These are phyloP conservation scores for Eucriotettix oculatus DNA, from an alignment of 2,888 invertebrate species.

Conservation along the genomic window DNA sequence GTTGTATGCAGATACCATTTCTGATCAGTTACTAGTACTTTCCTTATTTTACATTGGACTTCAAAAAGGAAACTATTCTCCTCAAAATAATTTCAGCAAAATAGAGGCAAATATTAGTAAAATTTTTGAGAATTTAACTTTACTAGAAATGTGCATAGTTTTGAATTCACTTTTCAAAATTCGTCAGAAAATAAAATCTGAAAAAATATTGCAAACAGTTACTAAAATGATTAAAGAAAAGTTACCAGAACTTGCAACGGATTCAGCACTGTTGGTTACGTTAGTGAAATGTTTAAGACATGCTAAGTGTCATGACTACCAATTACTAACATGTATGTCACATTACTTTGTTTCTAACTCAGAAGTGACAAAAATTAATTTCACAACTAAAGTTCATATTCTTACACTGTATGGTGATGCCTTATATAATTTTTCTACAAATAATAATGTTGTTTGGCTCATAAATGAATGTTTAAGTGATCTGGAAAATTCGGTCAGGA, in stretches of 20 bases:
- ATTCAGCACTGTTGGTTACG: conserved; percentile 24
- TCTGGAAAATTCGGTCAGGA: too few species aligned
- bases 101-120: too few species aligned
- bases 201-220: conserved; percentile 20
- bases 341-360: conserved; percentile 23
- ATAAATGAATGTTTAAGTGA: too few species aligned
- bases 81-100: neutral
- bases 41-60: conserved; percentile 25
- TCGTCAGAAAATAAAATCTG: neutral
- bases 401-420: conserved; percentile 27
- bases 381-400: conserved; percentile 25
- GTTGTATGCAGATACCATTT: neutral
- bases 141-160: neutral
- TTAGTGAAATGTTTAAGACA: conserved; percentile 26
- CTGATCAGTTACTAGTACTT: conserved; percentile 17
- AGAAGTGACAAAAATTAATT: conserved; percentile 23
- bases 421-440: conserved; percentile 15
- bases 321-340: conserved; percentile 2
- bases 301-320: conserved; percentile 4
- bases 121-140: neutral
- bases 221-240: conserved; percentile 21
- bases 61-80: conserved; percentile 19
- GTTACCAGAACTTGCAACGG: conserved; percentile 21
- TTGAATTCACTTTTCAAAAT: neutral
- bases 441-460: too few species aligned